Percentiles rank a stretch among this genome's conserved stretches.
Conservation (phyloP, 2,113 vertebrate species). For the Aspidoscelis tigris region DNA sequence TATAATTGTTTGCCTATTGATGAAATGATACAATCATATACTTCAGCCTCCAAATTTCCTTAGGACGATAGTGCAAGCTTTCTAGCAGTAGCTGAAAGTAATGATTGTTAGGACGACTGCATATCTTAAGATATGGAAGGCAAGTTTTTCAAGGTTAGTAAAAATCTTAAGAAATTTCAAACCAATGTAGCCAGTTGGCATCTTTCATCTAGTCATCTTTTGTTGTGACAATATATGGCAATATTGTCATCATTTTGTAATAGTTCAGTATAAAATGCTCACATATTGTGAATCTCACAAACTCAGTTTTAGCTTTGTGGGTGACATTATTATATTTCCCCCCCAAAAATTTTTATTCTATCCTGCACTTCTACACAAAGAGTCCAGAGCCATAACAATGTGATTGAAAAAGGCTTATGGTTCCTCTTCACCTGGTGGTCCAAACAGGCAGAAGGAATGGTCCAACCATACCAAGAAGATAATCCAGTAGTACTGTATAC, state of each 20-base stretch:
- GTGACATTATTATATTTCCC: slow-evolving; percentile 4
- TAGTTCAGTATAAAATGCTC: too few relatives aligned
- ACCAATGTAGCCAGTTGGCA: background rate
- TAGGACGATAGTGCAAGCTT: background rate
- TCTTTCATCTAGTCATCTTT: background rate
- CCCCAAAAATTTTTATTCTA: too few relatives aligned
- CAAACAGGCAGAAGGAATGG: too few relatives aligned
- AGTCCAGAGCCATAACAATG: background rate
- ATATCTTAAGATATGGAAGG: slow-evolving; percentile 32
- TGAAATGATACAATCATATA: slow-evolving; percentile 4
- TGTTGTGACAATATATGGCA: background rate
- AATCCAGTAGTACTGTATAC: background rate
- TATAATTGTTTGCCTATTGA: slow-evolving; percentile 47
- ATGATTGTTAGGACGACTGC: slow-evolving; percentile 45
- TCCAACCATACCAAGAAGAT: background rate
- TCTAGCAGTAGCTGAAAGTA: slow-evolving; percentile 41
- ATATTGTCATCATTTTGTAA: background rate
- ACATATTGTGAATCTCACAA: slow-evolving; percentile 26
- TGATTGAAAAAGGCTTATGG: too few relatives aligned
- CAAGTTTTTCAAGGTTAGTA: background rate
- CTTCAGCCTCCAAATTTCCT: background rate
- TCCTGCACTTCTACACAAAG: too few relatives aligned
- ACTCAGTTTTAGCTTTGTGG: slow-evolving; percentile 4
- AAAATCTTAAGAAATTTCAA: background rate
- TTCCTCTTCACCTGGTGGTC: too few relatives aligned